Conservation (phyloP, 1,140 invertebrate genomes). For the Thaumatotibia leucotreta region DNA sequence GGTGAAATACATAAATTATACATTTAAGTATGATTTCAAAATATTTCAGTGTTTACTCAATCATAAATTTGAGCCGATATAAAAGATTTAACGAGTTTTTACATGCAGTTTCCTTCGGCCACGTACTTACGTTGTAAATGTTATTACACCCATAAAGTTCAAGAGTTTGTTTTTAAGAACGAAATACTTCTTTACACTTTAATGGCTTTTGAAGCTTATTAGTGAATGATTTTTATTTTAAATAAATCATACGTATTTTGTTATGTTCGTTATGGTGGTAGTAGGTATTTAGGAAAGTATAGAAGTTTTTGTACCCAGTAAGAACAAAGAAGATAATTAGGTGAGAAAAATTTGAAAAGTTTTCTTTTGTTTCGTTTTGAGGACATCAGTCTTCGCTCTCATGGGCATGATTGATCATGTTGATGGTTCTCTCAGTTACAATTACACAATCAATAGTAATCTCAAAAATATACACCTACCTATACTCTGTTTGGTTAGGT, state of each 20-base stretch:
- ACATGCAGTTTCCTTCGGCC: not conserved
- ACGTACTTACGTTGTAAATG: not conserved
- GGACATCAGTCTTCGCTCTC: not conserved
- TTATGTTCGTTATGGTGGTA: too few relatives aligned
- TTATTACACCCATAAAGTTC: not conserved
- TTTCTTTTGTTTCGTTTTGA: conserved; percentile 1
- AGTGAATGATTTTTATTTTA: too few relatives aligned
- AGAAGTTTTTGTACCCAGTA: too few relatives aligned
- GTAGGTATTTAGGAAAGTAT: too few relatives aligned
- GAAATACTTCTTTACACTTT: not conserved
- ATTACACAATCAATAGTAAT: too few relatives aligned
- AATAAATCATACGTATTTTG: too few relatives aligned
- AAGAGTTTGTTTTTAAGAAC: not conserved
- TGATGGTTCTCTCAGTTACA: not conserved
- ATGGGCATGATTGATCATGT: not conserved
- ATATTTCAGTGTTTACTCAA: not conserved
- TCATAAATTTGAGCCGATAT: not conserved
- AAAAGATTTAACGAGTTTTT: not conserved
- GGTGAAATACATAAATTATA: not conserved
- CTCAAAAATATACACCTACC: too few relatives aligned
- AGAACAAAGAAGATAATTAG: too few relatives aligned
- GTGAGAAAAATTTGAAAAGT: not conserved
- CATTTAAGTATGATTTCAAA: not conserved
- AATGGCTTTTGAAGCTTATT: too few relatives aligned
- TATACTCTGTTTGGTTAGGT: too few relatives aligned